Percentiles rank a stretch among this genome's conserved stretches.
phyloP scores from a whole-genome alignment of 2,113 vertebrate species.

The Pseudorectes ferrugineus region DNA sequence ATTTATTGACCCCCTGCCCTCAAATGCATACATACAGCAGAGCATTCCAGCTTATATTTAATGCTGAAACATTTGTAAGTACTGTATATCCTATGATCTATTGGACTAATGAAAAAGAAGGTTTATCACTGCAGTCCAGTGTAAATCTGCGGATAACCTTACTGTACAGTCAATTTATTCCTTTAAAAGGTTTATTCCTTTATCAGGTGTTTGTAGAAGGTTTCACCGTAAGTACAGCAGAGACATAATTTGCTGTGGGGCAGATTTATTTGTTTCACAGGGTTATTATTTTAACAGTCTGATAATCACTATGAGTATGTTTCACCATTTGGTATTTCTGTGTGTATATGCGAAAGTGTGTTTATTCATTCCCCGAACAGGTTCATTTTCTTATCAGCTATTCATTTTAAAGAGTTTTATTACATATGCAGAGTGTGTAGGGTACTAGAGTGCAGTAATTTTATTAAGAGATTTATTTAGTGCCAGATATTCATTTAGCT shows the following conservation, averaged over 20 bases:
- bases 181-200: constrained; percentile 72
- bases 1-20: constrained; percentile 63
- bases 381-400: constrained; percentile 57
- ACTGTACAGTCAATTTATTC: constrained; percentile 75
- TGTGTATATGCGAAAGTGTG: constrained; percentile 29
- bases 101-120: constrained; percentile 73
- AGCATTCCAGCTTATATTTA: constrained; percentile 51
- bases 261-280: constrained; percentile 56
- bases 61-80: constrained; percentile 62
- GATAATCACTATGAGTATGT: constrained; percentile 62
- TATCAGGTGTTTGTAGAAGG: constrained; percentile 65
- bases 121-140: constrained; percentile 65
- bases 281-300: constrained; percentile 63
- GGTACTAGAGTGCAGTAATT: constrained; percentile 37
- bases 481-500: constrained; percentile 53
- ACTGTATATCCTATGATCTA: constrained; percentile 73
- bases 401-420: constrained; percentile 48
- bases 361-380: constrained; percentile 53
- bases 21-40: constrained; percentile 27
- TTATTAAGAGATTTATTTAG: constrained; percentile 66
- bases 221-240: constrained; percentile 55
- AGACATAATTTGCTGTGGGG: constrained; percentile 56
- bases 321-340: constrained; percentile 67
- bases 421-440: constrained; percentile 48
- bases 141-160: constrained; percentile 71